Percentiles rank a stretch among this genome's conserved stretches.
Evolutionary conservation across 2,113 vertebrate species (phyloP).

Genomic region (Etheostoma cragini): DNA sequence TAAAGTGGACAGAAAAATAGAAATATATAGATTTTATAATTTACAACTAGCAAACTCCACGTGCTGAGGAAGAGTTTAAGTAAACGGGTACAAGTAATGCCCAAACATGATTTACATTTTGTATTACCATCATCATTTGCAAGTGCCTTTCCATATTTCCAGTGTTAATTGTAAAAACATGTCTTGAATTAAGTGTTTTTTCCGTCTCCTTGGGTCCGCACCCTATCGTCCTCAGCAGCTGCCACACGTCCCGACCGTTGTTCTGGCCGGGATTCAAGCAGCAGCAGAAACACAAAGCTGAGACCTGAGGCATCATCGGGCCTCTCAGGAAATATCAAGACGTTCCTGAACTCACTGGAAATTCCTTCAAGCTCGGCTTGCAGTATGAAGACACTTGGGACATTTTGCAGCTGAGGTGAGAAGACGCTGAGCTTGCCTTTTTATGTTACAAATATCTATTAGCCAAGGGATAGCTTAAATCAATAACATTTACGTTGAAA

Average conservation of each 20-base stretch:
- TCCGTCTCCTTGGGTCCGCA: not conserved
- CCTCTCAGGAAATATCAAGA: conserved; percentile 15
- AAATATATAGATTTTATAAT: not conserved
- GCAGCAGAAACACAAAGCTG: conserved; percentile 8
- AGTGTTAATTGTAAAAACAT: conserved; percentile 4
- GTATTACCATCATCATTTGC: conserved; percentile 5
- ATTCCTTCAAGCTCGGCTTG: conserved; percentile 1
- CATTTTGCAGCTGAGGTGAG: not conserved
- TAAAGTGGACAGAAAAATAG: not conserved
- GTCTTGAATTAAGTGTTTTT: conserved; percentile 3
- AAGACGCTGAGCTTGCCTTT: not conserved
- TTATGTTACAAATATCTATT: not conserved
- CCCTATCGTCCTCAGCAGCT: not conserved
- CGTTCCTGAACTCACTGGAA: not conserved
- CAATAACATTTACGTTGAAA: not conserved
- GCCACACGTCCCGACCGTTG: conserved; percentile 1
- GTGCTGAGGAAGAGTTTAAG: not conserved
- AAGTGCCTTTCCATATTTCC: conserved; percentile 65
- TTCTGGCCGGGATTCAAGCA: not conserved
- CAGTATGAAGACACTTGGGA: not conserved
- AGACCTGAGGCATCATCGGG: not conserved
- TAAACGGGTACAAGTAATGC: conserved; percentile 20
- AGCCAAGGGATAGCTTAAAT: not conserved
- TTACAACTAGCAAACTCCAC: not conserved
- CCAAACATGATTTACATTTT: conserved; percentile 57